Percentiles rank a stretch among this genome's conserved stretches.
phyloP scores from a whole-genome alignment of 2,113 vertebrate species.

The Phrynosoma blainvillii region DNA sequence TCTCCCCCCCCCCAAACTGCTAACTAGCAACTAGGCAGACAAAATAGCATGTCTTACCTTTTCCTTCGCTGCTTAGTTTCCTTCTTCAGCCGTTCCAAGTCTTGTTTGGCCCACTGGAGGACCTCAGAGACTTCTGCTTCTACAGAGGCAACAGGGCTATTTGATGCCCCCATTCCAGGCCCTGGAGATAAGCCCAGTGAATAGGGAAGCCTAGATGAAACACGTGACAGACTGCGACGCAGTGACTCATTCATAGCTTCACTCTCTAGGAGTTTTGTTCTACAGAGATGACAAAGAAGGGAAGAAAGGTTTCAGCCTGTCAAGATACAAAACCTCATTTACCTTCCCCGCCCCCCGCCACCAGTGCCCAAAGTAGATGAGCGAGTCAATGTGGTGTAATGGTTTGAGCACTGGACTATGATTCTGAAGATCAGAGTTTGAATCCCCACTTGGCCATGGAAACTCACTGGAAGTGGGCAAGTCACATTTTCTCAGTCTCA shows the following conservation, averaged over 20 bases:
- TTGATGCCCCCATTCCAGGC: slow-evolving; percentile 57
- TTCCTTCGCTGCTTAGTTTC: slow-evolving; percentile 88
- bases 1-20: background rate
- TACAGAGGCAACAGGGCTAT: slow-evolving; percentile 78
- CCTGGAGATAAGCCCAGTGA: slow-evolving; percentile 69
- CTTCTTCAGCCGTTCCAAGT: slow-evolving; percentile 92
- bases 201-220: slow-evolving; percentile 78
- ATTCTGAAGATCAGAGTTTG: too few relatives aligned
- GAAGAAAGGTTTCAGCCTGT: background rate
- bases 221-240: slow-evolving; percentile 83
- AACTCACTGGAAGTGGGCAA: too few relatives aligned
- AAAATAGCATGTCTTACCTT: slow-evolving; percentile 74
- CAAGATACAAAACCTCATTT: too few relatives aligned
- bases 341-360: too few relatives aligned
- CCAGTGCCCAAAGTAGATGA: too few relatives aligned
- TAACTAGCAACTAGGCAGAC: background rate
- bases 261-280: slow-evolving; percentile 93
- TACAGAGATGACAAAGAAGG: slow-evolving; percentile 42
- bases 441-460: too few relatives aligned
- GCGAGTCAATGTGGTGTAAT: too few relatives aligned
- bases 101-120: slow-evolving; percentile 88
- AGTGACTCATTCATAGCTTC: slow-evolving; percentile 96
- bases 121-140: slow-evolving; percentile 90
- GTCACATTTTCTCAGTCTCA: too few relatives aligned
- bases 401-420: too few relatives aligned